phyloP scores from a whole-genome alignment of 1,140 invertebrate genomes.

The Oreohelix idahoensis region DNA sequence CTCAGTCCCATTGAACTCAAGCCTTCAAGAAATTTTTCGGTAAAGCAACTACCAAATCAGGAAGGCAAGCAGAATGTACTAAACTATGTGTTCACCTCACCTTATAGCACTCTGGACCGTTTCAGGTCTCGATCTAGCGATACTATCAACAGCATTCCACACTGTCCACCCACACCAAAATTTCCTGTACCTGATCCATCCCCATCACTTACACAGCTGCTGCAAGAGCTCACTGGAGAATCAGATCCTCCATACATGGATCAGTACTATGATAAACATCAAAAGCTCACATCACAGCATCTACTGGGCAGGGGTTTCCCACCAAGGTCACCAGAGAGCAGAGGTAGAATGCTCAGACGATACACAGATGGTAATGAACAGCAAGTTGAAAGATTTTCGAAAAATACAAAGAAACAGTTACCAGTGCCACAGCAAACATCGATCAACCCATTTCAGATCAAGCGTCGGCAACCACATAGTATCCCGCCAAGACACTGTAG shows the following conservation, averaged over 20 bases:
- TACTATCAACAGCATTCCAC: slow-evolving; percentile 60
- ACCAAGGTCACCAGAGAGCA: slow-evolving; percentile 22
- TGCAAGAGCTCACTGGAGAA: slow-evolving; percentile 60
- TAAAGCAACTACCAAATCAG: slow-evolving; percentile 57
- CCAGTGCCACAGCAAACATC: slow-evolving; percentile 20
- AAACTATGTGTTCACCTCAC: slow-evolving; percentile 44
- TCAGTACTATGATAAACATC: slow-evolving; percentile 4
- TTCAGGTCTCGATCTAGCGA: slow-evolving; percentile 63
- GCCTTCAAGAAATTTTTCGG: slow-evolving; percentile 54
- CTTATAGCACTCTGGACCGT: slow-evolving; percentile 49
- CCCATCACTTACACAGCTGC: slow-evolving; percentile 61
- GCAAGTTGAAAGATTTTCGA: neutral
- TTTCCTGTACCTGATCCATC: slow-evolving; percentile 59
- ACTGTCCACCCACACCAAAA: slow-evolving; percentile 64
- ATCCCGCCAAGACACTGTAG: slow-evolving; percentile 67
- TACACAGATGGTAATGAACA: neutral
- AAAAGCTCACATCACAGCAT: neutral
- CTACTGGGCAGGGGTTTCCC: neutral
- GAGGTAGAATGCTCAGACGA: neutral
- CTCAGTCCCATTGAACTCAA: slow-evolving; percentile 66
- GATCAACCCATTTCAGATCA: slow-evolving; percentile 65
- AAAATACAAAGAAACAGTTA: neutral
- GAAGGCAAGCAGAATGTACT: slow-evolving; percentile 47
- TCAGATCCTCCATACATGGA: slow-evolving; percentile 13
- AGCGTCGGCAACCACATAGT: slow-evolving; percentile 59